Conservation (phyloP, 2,888 invertebrate species). For the Ectropis crepuscularia region DNA sequence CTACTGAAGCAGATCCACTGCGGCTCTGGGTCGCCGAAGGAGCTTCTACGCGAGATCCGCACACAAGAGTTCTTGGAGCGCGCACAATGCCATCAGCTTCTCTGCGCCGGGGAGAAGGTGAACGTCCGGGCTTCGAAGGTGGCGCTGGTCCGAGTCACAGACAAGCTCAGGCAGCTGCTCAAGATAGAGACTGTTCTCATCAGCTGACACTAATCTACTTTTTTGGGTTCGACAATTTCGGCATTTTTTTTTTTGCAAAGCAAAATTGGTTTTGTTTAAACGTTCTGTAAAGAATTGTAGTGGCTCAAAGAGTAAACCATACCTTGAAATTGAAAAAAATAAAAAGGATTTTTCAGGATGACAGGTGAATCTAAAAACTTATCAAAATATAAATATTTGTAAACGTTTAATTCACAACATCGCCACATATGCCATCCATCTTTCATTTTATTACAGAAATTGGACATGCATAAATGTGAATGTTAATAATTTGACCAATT, state of each 20-base stretch:
- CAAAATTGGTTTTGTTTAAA: not conserved
- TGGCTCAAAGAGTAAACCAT: not conserved
- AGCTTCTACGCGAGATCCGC: slow-evolving; percentile 87
- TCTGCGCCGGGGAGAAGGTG: slow-evolving; percentile 91
- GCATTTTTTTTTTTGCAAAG: not conserved
- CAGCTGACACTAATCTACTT: slow-evolving; percentile 78
- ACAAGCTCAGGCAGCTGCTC: slow-evolving; percentile 91
- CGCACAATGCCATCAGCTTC: slow-evolving; percentile 91
- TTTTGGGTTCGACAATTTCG: slow-evolving; percentile 15
- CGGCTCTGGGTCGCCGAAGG: slow-evolving; percentile 84
- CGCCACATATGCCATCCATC: too few species aligned
- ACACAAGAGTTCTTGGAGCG: slow-evolving; percentile 92
- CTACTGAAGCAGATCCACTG: slow-evolving; percentile 89
- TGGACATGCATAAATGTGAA: too few species aligned
- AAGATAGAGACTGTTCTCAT: slow-evolving; percentile 92
- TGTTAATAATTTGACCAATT: too few species aligned
- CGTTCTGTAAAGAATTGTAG: too few species aligned
- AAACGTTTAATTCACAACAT: too few species aligned
- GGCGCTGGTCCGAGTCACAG: slow-evolving; percentile 92
- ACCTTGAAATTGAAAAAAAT: not conserved
- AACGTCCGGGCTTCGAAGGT: slow-evolving; percentile 93
- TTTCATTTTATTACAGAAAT: too few species aligned
- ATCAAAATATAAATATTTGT: too few species aligned
- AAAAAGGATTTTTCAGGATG: not conserved
- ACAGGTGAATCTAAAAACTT: too few species aligned